Conservation (phyloP, 2,888 invertebrate species). For the Epirrita christyi region DNA sequence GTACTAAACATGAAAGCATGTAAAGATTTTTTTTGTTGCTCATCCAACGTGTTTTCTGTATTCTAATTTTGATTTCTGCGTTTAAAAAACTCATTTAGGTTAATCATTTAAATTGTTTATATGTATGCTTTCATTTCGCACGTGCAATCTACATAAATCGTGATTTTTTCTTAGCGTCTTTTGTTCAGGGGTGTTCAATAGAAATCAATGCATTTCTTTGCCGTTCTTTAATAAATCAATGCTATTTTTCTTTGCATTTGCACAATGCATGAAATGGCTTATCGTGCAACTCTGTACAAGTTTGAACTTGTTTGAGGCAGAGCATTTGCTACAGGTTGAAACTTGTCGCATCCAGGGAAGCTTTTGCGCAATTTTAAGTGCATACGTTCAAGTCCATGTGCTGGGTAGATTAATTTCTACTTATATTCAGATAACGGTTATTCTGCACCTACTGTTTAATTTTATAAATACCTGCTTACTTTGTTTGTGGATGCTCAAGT, state of each 20-base stretch:
- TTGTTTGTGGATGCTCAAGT: not conserved
- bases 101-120: too few species aligned
- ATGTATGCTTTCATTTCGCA: slow-evolving; percentile 48
- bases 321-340: slow-evolving; percentile 63
- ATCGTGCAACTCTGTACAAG: slow-evolving; percentile 44
- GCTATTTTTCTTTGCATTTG: slow-evolving; percentile 34
- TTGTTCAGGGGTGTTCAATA: slow-evolving; percentile 38
- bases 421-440: slow-evolving; percentile 1
- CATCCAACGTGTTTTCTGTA: too few species aligned
- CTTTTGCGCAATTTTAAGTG: slow-evolving; percentile 15
- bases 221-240: slow-evolving; percentile 36
- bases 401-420: not conserved
- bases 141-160: slow-evolving; percentile 56
- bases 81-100: too few species aligned
- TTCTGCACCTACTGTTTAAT: not conserved
- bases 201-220: slow-evolving; percentile 33
- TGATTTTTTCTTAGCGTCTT: slow-evolving; percentile 41
- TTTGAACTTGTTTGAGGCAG: slow-evolving; percentile 54
- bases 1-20: too few species aligned
- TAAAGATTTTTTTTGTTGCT: too few species aligned
- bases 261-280: slow-evolving; percentile 39
- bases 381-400: slow-evolving; percentile 2
- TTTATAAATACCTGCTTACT: slow-evolving; percentile 1
- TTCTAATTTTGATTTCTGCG: too few species aligned
- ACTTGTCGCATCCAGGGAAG: slow-evolving; percentile 52